These are phyloP conservation scores for Actinia tenebrosa DNA, from an alignment of 64 coral and sea anemone genomes.

Conservation along the genomic window DNA sequence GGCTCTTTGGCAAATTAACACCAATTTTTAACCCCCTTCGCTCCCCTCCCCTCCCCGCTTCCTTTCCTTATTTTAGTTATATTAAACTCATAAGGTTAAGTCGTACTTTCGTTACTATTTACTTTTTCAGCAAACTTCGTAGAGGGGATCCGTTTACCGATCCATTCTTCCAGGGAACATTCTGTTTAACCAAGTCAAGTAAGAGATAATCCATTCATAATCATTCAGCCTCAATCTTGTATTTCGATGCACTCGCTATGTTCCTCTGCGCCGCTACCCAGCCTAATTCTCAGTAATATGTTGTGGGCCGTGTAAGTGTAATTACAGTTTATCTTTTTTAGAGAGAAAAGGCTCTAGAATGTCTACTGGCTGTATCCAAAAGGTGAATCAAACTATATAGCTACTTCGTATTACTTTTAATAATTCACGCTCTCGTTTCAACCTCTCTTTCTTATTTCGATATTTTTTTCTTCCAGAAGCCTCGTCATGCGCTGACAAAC, in stretches of 20 bases:
- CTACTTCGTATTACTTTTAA: neutral
- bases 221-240: neutral
- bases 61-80: no score
- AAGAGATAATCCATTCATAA: neutral
- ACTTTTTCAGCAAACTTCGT: slow-evolving; percentile 5
- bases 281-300: no score
- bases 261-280: no score
- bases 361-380: slow-evolving; percentile 23
- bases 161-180: neutral
- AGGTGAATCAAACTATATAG: neutral
- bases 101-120: neutral
- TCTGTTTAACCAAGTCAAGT: neutral
- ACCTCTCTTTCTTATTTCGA: neutral
- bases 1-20: no score
- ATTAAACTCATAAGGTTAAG: no score
- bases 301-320: neutral
- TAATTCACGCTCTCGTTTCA: neutral
- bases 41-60: no score
- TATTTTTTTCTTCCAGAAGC: neutral
- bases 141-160: slow-evolving; percentile 26
- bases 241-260: no score
- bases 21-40: no score
- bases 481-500: neutral
- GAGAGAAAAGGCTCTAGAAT: slow-evolving; percentile 21
- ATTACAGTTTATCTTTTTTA: neutral